phyloP scores from a whole-genome alignment of 1,140 invertebrate species.

The Drosophila insularis region DNA sequence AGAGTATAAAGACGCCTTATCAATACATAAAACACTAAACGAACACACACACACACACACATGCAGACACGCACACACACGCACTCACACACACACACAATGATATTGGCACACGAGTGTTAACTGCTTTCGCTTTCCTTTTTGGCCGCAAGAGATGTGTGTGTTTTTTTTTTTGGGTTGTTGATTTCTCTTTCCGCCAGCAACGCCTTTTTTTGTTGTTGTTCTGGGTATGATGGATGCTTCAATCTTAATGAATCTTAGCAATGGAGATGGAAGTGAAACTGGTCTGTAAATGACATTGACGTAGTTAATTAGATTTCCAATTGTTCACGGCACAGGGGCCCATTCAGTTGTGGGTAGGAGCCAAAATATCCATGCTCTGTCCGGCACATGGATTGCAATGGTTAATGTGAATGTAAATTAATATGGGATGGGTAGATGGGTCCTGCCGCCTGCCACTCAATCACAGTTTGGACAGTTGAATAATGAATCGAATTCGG shows the following conservation, averaged over 20 bases:
- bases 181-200: constrained; percentile 9
- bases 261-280: neutral
- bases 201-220: constrained; percentile 37
- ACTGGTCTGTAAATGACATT: constrained; percentile 34
- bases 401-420: constrained; percentile 7
- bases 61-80: neutral
- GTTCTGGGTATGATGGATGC: constrained; percentile 22
- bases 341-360: constrained; percentile 12
- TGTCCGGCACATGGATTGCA: constrained; percentile 19
- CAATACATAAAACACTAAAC: constrained; percentile 29
- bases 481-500: constrained; percentile 15
- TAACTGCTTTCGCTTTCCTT: constrained; percentile 41
- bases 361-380: constrained; percentile 22
- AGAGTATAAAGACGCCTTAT: constrained; percentile 32
- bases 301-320: constrained; percentile 53
- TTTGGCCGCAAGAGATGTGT: constrained; percentile 31
- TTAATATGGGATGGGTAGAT: constrained; percentile 23
- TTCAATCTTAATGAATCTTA: constrained; percentile 42
- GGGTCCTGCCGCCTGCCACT: constrained; percentile 10
- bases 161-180: constrained; percentile 6
- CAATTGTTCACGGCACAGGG: constrained; percentile 20
- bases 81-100: neutral
- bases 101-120: constrained; percentile 24
- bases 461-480: constrained; percentile 33
- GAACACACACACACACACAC: constrained; percentile 12